These are phyloP conservation scores for Xestia sexstrigata DNA, from an alignment of 2,888 invertebrate genomes.

Conservation along the genomic window DNA sequence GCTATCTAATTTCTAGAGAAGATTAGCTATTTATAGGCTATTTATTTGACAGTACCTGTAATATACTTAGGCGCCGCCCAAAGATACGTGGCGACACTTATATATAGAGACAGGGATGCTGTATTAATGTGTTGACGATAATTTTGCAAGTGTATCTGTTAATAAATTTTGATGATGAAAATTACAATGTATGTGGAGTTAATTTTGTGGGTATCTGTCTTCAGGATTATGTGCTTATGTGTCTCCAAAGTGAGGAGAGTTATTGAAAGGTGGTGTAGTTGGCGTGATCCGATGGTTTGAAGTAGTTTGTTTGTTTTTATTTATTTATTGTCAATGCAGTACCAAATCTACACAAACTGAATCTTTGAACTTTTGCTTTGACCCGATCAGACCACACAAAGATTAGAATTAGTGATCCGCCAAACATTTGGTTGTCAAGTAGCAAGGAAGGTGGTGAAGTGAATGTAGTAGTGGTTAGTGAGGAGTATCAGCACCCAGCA, in stretches of 20 bases:
- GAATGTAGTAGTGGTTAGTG: background rate
- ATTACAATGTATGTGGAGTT: constrained; percentile 26
- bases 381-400: background rate
- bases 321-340: background rate
- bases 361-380: background rate
- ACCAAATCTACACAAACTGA: background rate
- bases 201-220: constrained; percentile 10
- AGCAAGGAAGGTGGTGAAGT: background rate
- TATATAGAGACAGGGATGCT: constrained; percentile 28
- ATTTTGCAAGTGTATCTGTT: constrained; percentile 17
- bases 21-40: constrained; percentile 48
- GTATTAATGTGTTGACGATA: constrained; percentile 36
- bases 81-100: constrained; percentile 51
- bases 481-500: background rate
- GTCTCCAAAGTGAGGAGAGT: background rate
- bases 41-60: constrained; percentile 54
- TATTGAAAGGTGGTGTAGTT: background rate
- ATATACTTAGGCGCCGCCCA: constrained; percentile 55
- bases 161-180: constrained; percentile 30
- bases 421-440: background rate
- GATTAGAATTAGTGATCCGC: background rate
- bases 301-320: background rate
- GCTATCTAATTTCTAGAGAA: constrained; percentile 62
- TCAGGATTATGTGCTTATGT: constrained; percentile 17
- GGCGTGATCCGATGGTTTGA: background rate